Evolutionary conservation across 2,113 vertebrate genomes (phyloP).

Genomic region (Equus przewalskii): DNA sequence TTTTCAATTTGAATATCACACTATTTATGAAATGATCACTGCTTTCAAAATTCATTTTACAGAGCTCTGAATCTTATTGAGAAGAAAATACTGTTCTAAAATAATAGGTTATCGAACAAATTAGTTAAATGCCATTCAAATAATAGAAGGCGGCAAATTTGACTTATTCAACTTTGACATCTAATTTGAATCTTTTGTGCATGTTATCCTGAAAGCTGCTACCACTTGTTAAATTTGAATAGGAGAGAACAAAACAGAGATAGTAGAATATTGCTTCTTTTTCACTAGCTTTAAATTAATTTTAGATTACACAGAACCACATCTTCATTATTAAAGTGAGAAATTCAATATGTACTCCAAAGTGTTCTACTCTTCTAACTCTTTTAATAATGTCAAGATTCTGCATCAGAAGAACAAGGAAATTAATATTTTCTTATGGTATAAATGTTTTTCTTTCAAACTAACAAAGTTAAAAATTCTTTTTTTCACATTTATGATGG

Average conservation of each 20-base stretch:
- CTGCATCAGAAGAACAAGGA: neutral
- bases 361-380: neutral
- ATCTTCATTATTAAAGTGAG: slow-evolving; percentile 73
- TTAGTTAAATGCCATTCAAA: slow-evolving; percentile 4
- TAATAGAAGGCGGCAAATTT: slow-evolving; percentile 52
- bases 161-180: slow-evolving; percentile 63
- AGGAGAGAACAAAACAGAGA: slow-evolving; percentile 58
- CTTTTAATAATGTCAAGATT: slow-evolving; percentile 62
- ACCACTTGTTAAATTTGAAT: slow-evolving; percentile 59
- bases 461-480: slow-evolving; percentile 14
- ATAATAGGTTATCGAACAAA: neutral
- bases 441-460: slow-evolving; percentile 60
- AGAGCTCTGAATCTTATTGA: slow-evolving; percentile 20
- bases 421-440: neutral
- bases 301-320: slow-evolving; percentile 41
- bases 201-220: slow-evolving; percentile 62
- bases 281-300: slow-evolving; percentile 62
- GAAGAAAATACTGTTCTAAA: slow-evolving; percentile 28
- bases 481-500: slow-evolving; percentile 27
- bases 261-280: slow-evolving; percentile 65
- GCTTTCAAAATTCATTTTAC: slow-evolving; percentile 54
- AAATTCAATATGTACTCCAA: slow-evolving; percentile 46
- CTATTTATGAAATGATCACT: slow-evolving; percentile 9
- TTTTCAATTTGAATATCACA: slow-evolving; percentile 23
- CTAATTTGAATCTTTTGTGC: slow-evolving; percentile 73